Base-by-base conservation (phyloP, 2,888 invertebrate genomes). In the Spicauda simplicius region DNA sequence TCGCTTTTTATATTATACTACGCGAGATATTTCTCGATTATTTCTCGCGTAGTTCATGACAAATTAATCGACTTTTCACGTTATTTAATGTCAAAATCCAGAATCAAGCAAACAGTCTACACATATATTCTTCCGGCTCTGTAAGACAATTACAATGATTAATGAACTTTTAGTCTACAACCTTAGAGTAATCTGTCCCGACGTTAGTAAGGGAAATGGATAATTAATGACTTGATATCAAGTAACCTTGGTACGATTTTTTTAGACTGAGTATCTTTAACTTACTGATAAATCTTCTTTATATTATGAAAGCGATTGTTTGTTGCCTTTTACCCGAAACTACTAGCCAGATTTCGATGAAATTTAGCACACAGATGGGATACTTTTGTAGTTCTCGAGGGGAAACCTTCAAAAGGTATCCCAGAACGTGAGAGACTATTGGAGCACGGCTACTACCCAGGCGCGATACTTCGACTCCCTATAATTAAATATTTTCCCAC, bases 61-160 rank as follows among this genome's bases (percentile, higher is more conserved):
- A 58, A 58, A 45, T 48, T 58, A 25, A 48, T 48, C 18, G 18
- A 50, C 50, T 50, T 50, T 50, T 18, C 7, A 50, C 50, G 41
- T 41, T 14, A 14, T 2, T 16, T 48, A 16, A 50, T 18, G 50
- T 6, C 50, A 50, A 50, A 50, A 50, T 50, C 50, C 18, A n/a
- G 8, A 50, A 14, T 48, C 16, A 48, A 16, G 7, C 16, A 16
- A 50, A 50, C 18, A 18, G 18, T 33, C 48, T 58, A 48, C 25
- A 25, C 25, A 25, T 5, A 25, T 2, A 4, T 58, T 58, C 45
- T 58, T 37, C 58, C 20, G 12, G 14, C 45, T 45, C 58, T 25
- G 58, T 48, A 58, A 58, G 45, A 58, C 48, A 58, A 58, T 58
- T 45, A 58, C 48, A 20, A n/a, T 58, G 58, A 58, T 58, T 58